These are phyloP conservation scores for Morpho helenor DNA, from an alignment of 2,888 invertebrate species.

Conservation along the genomic window DNA sequence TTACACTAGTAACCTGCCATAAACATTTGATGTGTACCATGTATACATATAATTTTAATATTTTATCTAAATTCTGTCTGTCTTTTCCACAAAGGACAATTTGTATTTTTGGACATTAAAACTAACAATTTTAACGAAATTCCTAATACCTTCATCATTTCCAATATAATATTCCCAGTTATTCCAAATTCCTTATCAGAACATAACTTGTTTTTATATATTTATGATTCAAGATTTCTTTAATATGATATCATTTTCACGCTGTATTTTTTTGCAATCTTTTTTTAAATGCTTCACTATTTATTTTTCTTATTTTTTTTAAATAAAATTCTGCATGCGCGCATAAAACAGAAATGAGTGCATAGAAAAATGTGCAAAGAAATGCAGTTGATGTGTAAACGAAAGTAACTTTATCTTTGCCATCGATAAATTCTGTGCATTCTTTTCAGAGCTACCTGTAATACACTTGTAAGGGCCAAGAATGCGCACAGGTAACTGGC, in stretches of 20 bases:
- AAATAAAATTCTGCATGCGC: slow-evolving; percentile 15
- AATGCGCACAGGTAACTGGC: slow-evolving; percentile 24
- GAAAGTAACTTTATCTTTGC: slow-evolving; percentile 47
- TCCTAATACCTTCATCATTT: too few species aligned
- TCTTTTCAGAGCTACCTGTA: slow-evolving; percentile 72
- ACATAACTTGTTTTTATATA: too few species aligned
- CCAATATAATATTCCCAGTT: too few species aligned
- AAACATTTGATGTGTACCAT: too few species aligned
- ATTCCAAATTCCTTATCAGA: too few species aligned
- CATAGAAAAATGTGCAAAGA: slow-evolving; percentile 76
- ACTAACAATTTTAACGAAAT: too few species aligned
- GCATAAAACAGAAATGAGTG: slow-evolving; percentile 55
- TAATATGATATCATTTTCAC: neutral
- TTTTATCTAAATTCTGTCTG: too few species aligned
- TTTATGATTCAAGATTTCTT: too few species aligned
- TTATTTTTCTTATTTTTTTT: slow-evolving; percentile 27
- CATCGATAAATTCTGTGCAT: slow-evolving; percentile 68
- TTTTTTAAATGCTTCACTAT: slow-evolving; percentile 35
- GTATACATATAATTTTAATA: too few species aligned
- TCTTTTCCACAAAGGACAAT: too few species aligned
- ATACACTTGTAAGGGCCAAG: slow-evolving; percentile 20
- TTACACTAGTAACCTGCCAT: too few species aligned
- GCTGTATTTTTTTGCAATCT: slow-evolving; percentile 72
- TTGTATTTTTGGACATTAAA: neutral
- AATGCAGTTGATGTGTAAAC: slow-evolving; percentile 52